Conservation (phyloP, 2,113 vertebrate genomes). For the Lophochroa leadbeateri region DNA sequence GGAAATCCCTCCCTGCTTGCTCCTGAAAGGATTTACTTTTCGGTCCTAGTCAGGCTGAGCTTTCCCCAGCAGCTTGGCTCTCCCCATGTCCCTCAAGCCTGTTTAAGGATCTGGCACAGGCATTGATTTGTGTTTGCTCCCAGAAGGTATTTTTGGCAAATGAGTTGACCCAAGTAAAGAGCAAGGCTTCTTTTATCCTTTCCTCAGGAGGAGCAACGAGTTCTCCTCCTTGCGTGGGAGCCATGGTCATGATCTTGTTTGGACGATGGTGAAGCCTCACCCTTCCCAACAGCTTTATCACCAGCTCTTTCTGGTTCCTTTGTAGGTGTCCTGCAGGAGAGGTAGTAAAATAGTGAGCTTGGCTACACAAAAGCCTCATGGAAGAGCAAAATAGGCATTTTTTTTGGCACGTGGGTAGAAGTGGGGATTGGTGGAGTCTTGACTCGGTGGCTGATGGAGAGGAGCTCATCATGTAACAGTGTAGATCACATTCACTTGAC, state of each 20-base stretch:
- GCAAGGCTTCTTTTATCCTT: neutral
- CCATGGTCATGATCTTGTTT: accelerated
- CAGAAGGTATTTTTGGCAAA: neutral
- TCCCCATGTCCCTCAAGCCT: accelerated
- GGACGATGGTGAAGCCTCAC: accelerated
- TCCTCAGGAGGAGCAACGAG: neutral
- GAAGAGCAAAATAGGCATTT: neutral
- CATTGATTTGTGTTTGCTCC: neutral
- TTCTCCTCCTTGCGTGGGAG: accelerated
- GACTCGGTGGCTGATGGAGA: neutral
- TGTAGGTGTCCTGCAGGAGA: neutral
- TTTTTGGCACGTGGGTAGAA: neutral
- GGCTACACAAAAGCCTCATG: neutral
- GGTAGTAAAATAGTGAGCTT: neutral
- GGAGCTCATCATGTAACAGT: neutral
- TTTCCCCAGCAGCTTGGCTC: neutral
- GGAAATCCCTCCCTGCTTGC: neutral
- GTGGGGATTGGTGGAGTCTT: neutral
- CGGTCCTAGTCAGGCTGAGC: neutral
- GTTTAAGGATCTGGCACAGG: neutral
- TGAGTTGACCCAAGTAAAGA: neutral
- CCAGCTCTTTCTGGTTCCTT: neutral
- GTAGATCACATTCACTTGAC: constrained; percentile 18
- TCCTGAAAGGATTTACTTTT: neutral
- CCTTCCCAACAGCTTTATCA: neutral